Evolutionary conservation across 2,113 vertebrate species (phyloP).

Genomic region (Syrmaticus mikado): DNA sequence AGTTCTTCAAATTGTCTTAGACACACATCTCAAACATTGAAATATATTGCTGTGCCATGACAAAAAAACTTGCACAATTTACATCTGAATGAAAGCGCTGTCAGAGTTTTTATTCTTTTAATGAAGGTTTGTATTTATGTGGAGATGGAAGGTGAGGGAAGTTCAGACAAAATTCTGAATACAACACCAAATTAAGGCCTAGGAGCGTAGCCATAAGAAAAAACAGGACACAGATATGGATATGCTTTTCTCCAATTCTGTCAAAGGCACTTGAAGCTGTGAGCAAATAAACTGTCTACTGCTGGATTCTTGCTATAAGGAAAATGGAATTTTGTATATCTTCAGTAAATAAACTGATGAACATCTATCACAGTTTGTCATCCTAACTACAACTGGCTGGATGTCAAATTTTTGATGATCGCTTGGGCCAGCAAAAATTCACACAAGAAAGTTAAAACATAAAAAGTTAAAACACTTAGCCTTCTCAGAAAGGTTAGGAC

Average conservation of each 20-base stretch:
- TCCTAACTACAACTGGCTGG: background rate
- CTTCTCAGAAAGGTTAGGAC: background rate
- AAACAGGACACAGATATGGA: background rate
- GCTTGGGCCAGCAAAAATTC: background rate
- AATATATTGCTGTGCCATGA: background rate
- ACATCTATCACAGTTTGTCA: background rate
- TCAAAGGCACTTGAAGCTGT: background rate
- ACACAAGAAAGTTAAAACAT: background rate
- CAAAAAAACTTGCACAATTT: background rate
- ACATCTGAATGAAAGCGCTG: background rate
- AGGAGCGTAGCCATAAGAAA: background rate
- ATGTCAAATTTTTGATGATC: background rate
- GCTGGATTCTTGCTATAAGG: background rate
- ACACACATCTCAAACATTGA: background rate
- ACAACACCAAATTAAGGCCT: background rate
- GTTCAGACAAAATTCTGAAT: background rate
- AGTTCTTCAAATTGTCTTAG: conserved; percentile 17
- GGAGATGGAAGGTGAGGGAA: conserved; percentile 13
- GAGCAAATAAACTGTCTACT: conserved; percentile 19
- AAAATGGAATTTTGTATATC: background rate
- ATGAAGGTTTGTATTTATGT: background rate
- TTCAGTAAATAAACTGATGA: conserved; percentile 16
- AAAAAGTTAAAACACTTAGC: background rate
- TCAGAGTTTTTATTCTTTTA: background rate
- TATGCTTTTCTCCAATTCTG: background rate